These are phyloP conservation scores for Cassiopea xamachana DNA, from an alignment of 30 jellyfish, hydroid and myxozoan species.

Conservation along the genomic window DNA sequence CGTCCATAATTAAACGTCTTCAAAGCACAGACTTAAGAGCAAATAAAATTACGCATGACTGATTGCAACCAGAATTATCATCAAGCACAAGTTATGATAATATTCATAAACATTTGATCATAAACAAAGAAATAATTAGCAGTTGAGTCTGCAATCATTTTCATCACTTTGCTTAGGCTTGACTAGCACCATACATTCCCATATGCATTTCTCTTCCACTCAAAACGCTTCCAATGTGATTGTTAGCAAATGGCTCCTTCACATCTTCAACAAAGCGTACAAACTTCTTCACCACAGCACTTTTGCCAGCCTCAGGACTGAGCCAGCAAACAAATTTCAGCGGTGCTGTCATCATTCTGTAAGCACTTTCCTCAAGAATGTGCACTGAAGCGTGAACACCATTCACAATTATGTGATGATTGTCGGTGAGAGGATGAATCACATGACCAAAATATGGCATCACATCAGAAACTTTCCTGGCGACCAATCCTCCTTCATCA, in stretches of 20 bases:
- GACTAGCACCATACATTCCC: constrained; percentile 39
- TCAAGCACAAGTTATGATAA: too few species aligned
- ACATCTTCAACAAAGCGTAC: constrained; percentile 55
- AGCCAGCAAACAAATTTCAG: constrained; percentile 40
- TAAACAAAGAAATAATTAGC: too few species aligned
- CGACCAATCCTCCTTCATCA: constrained; percentile 6
- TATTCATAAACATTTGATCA: too few species aligned
- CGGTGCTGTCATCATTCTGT: constrained; percentile 59
- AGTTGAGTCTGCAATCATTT: too few species aligned
- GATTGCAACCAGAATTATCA: too few species aligned
- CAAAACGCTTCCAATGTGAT: constrained; percentile 27
- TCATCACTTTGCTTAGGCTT: background rate
- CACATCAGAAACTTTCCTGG: constrained; percentile 34
- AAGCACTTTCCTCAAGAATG: constrained; percentile 43
- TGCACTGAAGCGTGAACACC: constrained; percentile 78
- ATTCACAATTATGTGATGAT: constrained; percentile 64
- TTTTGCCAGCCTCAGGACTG: constrained; percentile 62
- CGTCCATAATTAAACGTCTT: too few species aligned
- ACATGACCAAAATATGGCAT: constrained; percentile 41
- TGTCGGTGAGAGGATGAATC: constrained; percentile 63
- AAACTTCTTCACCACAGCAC: constrained; percentile 46
- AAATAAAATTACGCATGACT: too few species aligned
- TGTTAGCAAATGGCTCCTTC: constrained; percentile 51
- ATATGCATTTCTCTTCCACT: constrained; percentile 20
- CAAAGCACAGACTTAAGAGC: too few species aligned